phyloP scores from a whole-genome alignment of 2,797 vertebrate genomes.

The Menidia menidia region DNA sequence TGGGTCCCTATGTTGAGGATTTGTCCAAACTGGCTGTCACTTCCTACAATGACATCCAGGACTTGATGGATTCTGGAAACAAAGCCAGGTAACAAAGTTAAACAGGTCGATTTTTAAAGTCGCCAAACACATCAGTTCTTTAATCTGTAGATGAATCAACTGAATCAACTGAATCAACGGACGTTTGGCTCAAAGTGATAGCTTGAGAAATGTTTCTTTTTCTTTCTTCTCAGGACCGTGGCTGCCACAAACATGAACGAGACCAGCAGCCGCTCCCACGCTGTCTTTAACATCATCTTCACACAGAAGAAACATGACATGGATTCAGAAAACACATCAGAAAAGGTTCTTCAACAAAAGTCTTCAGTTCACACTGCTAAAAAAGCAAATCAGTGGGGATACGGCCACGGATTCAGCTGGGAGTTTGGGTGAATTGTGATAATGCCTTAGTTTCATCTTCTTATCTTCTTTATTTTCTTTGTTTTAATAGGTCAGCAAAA shows the following conservation, averaged over 20 bases:
- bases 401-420: not conserved
- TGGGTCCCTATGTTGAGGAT: conserved; percentile 97
- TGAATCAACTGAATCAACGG: too few relatives aligned
- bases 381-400: too few relatives aligned
- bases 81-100: conserved; percentile 90
- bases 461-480: conserved; percentile 15
- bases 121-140: not conserved
- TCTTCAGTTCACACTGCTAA: not conserved
- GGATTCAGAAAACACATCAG: conserved; percentile 90
- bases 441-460: not conserved
- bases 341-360: conserved; percentile 85
- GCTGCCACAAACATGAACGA: conserved; percentile 99
- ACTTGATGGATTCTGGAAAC: conserved; percentile 99
- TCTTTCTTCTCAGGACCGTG: conserved; percentile 86
- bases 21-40: conserved; percentile 97
- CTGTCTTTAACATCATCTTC: conserved; percentile 99
- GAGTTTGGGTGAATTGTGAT: conserved; percentile 4
- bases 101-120: not conserved
- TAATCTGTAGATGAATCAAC: not conserved
- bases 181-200: not conserved
- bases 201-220: not conserved
- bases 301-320: conserved; percentile 93
- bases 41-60: conserved; percentile 97
- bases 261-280: conserved; percentile 97
- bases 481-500: conserved; percentile 92